Conservation (phyloP, 2,113 vertebrate genomes). For the Xenotilapia leptura region DNA sequence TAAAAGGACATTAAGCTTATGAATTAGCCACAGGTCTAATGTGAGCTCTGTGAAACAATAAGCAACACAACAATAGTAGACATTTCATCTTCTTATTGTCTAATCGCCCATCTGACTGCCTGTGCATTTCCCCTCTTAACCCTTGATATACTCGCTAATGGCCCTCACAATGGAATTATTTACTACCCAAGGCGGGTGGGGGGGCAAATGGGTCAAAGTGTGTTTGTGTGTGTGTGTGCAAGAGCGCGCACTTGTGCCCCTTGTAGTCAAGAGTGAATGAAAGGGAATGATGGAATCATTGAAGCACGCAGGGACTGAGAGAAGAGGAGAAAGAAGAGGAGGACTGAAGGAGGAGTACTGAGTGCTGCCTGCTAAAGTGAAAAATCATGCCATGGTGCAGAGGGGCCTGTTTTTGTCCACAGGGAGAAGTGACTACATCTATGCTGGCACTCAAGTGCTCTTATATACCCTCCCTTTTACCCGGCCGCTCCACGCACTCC, state of each 20-base stretch:
- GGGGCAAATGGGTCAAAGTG: conserved; percentile 61
- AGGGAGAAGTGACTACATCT: conserved; percentile 79
- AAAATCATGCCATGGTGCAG: conserved; percentile 86
- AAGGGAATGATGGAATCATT: conserved; percentile 69
- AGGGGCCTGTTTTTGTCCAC: conserved; percentile 72
- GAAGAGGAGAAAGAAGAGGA: conserved; percentile 17
- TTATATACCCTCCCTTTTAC: conserved; percentile 72
- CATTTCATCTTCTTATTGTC: conserved; percentile 65
- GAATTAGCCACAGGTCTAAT: conserved; percentile 46
- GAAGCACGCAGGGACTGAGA: conserved; percentile 67
- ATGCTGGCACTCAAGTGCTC: conserved; percentile 82
- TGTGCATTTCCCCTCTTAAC: conserved; percentile 52
- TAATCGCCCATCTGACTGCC: conserved; percentile 61
- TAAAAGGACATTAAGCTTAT: conserved; percentile 38
- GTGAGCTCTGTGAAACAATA: conserved; percentile 50
- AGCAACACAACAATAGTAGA: conserved; percentile 43
- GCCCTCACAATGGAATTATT: conserved; percentile 66
- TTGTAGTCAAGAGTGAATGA: conserved; percentile 46
- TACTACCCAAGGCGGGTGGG: conserved; percentile 37
- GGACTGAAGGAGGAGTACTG: conserved; percentile 15
- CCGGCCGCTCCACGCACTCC: background rate
- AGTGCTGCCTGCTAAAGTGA: conserved; percentile 75
- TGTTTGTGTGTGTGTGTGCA: conserved; percentile 36
- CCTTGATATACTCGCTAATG: conserved; percentile 56
- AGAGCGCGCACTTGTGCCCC: background rate